Evolutionary conservation across 2,888 invertebrate species (phyloP).

Genomic region (Apoda limacodes): DNA sequence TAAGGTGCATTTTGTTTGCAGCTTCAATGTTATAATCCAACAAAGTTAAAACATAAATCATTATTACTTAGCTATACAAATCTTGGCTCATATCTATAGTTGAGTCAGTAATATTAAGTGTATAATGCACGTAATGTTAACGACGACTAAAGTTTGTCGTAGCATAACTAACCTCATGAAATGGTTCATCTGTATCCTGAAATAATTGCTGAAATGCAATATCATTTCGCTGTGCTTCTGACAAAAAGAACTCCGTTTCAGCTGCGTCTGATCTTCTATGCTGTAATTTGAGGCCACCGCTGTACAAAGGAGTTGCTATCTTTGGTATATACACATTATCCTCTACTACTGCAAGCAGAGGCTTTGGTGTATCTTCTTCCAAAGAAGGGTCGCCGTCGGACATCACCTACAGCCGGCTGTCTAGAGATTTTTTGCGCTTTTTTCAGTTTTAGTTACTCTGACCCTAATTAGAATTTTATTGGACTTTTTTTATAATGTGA

Average conservation of each 20-base stretch:
- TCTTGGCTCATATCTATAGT: too few relatives aligned
- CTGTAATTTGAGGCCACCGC: slow-evolving; percentile 49
- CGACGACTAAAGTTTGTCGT: too few relatives aligned
- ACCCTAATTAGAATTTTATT: too few relatives aligned
- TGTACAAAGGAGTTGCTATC: slow-evolving; percentile 52
- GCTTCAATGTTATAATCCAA: too few relatives aligned
- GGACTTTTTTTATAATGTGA: too few relatives aligned
- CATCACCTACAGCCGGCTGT: slow-evolving; percentile 48
- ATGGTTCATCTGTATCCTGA: slow-evolving; percentile 43
- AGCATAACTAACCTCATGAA: slow-evolving; percentile 39
- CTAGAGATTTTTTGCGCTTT: too few relatives aligned
- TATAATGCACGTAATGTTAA: too few relatives aligned
- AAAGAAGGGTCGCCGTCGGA: slow-evolving; percentile 66
- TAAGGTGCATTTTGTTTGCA: too few relatives aligned
- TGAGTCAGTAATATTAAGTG: too few relatives aligned
- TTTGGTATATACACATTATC: slow-evolving; percentile 62
- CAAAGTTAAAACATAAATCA: too few relatives aligned
- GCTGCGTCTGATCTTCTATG: slow-evolving; percentile 46
- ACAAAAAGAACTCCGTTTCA: slow-evolving; percentile 51
- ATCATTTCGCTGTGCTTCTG: slow-evolving; percentile 56
- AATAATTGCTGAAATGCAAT: slow-evolving; percentile 55
- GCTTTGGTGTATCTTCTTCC: slow-evolving; percentile 59
- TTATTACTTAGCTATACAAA: too few relatives aligned
- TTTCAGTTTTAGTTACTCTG: too few relatives aligned
- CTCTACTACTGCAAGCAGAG: slow-evolving; percentile 44